Evolutionary conservation across 1,140 invertebrate species (phyloP).

Genomic region (Habropoda laboriosa): DNA sequence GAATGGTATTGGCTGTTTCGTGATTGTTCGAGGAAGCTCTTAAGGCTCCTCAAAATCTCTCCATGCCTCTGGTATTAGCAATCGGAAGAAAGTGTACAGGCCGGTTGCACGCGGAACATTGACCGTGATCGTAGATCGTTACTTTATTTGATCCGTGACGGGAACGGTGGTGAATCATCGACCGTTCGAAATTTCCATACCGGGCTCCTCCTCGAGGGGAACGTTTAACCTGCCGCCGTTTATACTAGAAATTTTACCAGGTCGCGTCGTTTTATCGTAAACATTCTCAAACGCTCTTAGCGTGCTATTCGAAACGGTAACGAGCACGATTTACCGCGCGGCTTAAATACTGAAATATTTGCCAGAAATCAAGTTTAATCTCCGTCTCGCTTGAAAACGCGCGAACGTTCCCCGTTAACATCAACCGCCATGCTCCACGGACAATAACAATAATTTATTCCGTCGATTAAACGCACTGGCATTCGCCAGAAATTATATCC

Average conservation of each 20-base stretch:
- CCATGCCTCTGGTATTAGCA: neutral
- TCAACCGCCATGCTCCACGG: neutral
- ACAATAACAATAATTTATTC: neutral
- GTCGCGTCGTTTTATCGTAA: neutral
- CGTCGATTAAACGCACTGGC: neutral
- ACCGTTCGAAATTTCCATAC: neutral
- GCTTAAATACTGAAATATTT: neutral
- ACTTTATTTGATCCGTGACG: neutral
- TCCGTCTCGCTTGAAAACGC: neutral
- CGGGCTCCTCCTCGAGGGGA: neutral
- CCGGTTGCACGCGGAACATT: neutral
- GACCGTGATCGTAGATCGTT: neutral
- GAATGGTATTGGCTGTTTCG: slow-evolving; percentile 29
- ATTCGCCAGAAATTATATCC: neutral
- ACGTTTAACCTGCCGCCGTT: neutral
- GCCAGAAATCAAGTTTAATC: neutral
- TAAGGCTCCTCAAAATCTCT: neutral
- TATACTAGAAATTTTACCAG: neutral
- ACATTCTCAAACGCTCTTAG: neutral
- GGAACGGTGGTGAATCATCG: neutral
- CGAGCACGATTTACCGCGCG: neutral
- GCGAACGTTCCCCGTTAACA: neutral
- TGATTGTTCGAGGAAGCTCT: slow-evolving; percentile 6
- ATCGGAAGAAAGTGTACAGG: neutral
- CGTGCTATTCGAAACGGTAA: neutral